These are phyloP conservation scores for Anastrepha ludens DNA, from an alignment of 1,140 invertebrate genomes.

Conservation along the genomic window DNA sequence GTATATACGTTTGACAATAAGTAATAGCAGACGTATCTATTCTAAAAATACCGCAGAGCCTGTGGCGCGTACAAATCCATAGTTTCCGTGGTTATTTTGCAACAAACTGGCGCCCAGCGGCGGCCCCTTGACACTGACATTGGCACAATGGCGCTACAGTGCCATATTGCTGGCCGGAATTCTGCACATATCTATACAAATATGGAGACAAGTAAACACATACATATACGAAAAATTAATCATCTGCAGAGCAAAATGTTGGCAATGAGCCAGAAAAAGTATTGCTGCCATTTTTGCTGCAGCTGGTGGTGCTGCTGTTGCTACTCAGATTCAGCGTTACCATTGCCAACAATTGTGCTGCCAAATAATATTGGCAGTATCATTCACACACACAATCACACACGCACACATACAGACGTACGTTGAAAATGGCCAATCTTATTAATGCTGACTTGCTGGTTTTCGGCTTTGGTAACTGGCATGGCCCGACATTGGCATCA, in stretches of 20 bases:
- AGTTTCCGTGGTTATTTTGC: slow-evolving; percentile 4
- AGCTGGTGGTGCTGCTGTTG: neutral
- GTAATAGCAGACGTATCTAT: neutral
- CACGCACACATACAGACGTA: neutral
- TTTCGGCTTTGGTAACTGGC: neutral
- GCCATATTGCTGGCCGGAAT: neutral
- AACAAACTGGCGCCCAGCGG: neutral
- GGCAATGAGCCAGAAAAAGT: slow-evolving; percentile 3
- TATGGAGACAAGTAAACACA: neutral
- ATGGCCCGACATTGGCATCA: slow-evolving; percentile 9
- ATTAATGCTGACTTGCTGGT: slow-evolving; percentile 36
- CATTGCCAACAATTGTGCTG: slow-evolving; percentile 21
- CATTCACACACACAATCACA: neutral
- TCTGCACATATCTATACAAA: neutral
- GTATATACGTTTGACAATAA: neutral
- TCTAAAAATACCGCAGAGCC: neutral
- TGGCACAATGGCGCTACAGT: neutral
- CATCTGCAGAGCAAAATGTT: neutral
- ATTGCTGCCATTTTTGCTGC: slow-evolving; percentile 18
- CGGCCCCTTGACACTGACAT: slow-evolving; percentile 22
- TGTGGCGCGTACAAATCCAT: slow-evolving; percentile 10
- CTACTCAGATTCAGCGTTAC: neutral
- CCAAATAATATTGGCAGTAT: slow-evolving; percentile 15
- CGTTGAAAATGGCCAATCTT: neutral
- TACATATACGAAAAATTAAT: neutral